phyloP scores from a whole-genome alignment of 2,888 invertebrate species.

The Parnassius smintheus region DNA sequence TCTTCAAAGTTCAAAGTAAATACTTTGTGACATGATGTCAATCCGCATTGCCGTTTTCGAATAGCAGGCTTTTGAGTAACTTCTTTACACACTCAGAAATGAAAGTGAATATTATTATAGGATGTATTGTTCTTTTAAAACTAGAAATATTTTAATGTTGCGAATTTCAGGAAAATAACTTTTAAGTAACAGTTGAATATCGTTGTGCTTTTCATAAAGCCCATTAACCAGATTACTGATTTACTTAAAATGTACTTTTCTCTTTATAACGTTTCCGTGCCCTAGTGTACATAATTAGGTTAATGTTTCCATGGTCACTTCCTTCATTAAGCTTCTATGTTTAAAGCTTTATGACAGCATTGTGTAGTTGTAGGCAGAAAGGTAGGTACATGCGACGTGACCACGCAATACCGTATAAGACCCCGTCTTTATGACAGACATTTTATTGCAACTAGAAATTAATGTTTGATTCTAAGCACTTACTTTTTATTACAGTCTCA shows the following conservation, averaged over 20 bases:
- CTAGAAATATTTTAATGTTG: no score
- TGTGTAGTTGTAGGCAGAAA: constrained; percentile 20
- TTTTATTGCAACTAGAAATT: constrained; percentile 23
- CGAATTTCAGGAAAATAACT: no score
- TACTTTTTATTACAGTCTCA: constrained; percentile 1
- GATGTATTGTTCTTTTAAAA: no score
- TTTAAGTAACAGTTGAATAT: no score
- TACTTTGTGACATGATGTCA: no score
- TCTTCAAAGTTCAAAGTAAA: no score
- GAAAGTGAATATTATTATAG: background rate
- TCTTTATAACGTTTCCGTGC: constrained; percentile 1
- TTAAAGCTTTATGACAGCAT: constrained; percentile 23
- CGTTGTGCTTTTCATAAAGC: background rate
- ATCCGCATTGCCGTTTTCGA: no score
- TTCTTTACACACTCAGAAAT: background rate
- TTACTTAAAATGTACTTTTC: background rate
- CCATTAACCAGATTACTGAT: background rate
- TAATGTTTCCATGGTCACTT: constrained; percentile 26
- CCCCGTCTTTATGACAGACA: constrained; percentile 17
- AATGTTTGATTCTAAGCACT: constrained; percentile 19
- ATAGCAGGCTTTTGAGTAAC: no score
- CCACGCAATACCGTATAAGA: constrained; percentile 23
- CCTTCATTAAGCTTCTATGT: constrained; percentile 24
- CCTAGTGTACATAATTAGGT: constrained; percentile 17
- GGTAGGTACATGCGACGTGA: constrained; percentile 20